Evolutionary conservation across 2,888 invertebrate species (phyloP), one percentile per base, ranked within the genome.

Genomic region (Glomeris marginata): DNA sequence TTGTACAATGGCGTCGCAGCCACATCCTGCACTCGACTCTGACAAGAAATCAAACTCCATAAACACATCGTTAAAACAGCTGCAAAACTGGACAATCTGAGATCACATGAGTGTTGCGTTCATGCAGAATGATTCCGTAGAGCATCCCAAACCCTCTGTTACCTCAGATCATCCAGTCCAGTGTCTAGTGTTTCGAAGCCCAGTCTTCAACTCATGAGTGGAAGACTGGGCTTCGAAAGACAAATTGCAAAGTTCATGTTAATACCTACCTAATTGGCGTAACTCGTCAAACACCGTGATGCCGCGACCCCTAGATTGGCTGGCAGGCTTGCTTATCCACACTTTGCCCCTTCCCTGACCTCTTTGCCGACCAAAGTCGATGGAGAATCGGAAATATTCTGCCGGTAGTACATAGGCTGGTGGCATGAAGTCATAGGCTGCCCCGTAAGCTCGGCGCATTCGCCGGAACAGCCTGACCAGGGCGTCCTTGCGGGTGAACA

Each of bases 241-340:
- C 54, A 54, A 58, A 50, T 36, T 34, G 45, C 33, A 55, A 52
- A 53, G 53, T 15, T 48, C 43, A 41, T 50, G n/a, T n/a, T 41
- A 40, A 35, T 45, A 28, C 4, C 28, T 28, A 50, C 37, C 38
- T 35, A 13, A 64, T 55, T 36, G 63, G 60, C 22, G 64, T 55
- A 49, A 65, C 10, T 49, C 85, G 64, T 81, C 74, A 65, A 86
- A 86, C 22, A 87, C 67, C 60, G 84, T 82, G 54, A 87, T 87
- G 45, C 86, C 86, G 61, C 79, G 73, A 8, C 86, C 86, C 66
- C 86, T 81, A 58, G 85, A 86, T 65, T 84, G 80, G 0, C 84
- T 82, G 1, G 85, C 84, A 0, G 87, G 87, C 62, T 87, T 87
- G 63, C 84, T 86, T 54, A 87, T 87, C 86, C 87, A 87, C 11